phyloP scores from a whole-genome alignment of 2,888 invertebrate species.

The Magallana nippona region DNA sequence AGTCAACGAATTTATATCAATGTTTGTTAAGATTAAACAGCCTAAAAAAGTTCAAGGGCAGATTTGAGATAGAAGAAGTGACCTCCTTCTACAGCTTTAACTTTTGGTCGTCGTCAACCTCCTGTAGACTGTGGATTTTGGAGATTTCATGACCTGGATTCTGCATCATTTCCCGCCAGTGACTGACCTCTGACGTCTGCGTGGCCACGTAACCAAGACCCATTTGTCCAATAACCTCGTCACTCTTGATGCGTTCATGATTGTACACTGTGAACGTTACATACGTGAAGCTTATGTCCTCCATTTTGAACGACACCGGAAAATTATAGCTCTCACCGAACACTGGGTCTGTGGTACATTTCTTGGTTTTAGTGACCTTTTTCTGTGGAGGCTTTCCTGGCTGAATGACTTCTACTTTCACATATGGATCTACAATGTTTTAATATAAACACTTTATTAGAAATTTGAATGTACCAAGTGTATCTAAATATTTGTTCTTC shows the following conservation, averaged over 20 bases:
- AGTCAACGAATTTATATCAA: neutral
- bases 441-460: neutral
- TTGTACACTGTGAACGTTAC: constrained; percentile 77
- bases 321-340: constrained; percentile 70
- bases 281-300: constrained; percentile 78
- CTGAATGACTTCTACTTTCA: constrained; percentile 78
- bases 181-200: constrained; percentile 78
- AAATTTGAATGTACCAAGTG: neutral
- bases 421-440: constrained; percentile 79
- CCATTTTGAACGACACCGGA: constrained; percentile 72
- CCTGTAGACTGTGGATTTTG: constrained; percentile 75
- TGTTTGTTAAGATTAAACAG: neutral
- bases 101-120: constrained; percentile 54
- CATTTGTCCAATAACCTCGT: constrained; percentile 79
- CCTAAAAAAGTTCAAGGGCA: too few species aligned
- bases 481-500: too few species aligned
- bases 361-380: constrained; percentile 72
- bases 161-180: constrained; percentile 79
- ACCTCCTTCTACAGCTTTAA: neutral
- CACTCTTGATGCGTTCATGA: constrained; percentile 77
- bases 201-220: constrained; percentile 74
- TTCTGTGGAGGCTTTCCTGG: constrained; percentile 68
- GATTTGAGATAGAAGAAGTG: too few species aligned
- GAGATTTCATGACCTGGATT: constrained; percentile 76
- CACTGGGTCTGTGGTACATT: constrained; percentile 68